Evolutionary conservation across 2,888 invertebrate species (phyloP).

Genomic region (Pycnomerus fuliginosus): DNA sequence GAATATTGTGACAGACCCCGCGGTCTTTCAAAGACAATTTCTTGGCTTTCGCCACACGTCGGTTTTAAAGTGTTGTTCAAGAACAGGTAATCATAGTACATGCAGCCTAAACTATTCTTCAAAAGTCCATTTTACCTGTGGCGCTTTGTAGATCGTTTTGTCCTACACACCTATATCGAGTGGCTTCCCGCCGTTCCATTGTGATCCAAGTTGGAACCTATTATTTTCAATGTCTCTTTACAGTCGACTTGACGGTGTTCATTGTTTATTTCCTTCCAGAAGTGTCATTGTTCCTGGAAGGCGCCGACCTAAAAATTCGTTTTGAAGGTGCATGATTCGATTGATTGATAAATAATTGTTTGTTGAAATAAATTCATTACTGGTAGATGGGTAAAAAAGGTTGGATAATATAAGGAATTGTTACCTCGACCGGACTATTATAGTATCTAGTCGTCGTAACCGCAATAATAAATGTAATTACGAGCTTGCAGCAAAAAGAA

Average conservation of each 20-base stretch:
- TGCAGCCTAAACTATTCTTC: slow-evolving; percentile 6
- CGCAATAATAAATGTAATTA: no score
- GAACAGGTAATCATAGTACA: slow-evolving; percentile 14
- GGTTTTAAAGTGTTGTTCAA: slow-evolving; percentile 6
- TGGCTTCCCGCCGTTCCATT: slow-evolving; percentile 43
- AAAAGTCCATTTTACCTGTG: slow-evolving; percentile 23
- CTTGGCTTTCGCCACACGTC: slow-evolving; percentile 11
- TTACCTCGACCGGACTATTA: no score
- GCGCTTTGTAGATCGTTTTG: slow-evolving; percentile 28
- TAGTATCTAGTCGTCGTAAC: no score
- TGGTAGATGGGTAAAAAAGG: no score
- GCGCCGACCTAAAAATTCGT: no score
- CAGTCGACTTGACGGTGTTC: slow-evolving; percentile 39
- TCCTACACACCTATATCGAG: slow-evolving; percentile 37
- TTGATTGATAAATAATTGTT: no score
- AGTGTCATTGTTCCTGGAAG: slow-evolving; percentile 39
- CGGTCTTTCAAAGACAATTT: no score
- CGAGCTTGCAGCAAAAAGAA: no score
- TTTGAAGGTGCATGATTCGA: no score
- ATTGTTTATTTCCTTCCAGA: slow-evolving; percentile 39
- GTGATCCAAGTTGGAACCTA: slow-evolving; percentile 33
- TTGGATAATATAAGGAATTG: no score
- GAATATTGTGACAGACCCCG: no score
- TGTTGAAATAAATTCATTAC: no score
- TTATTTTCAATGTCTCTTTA: slow-evolving; percentile 44